These are phyloP conservation scores for Lasiommata megera DNA, from an alignment of 2,888 invertebrate species.

Conservation along the genomic window DNA sequence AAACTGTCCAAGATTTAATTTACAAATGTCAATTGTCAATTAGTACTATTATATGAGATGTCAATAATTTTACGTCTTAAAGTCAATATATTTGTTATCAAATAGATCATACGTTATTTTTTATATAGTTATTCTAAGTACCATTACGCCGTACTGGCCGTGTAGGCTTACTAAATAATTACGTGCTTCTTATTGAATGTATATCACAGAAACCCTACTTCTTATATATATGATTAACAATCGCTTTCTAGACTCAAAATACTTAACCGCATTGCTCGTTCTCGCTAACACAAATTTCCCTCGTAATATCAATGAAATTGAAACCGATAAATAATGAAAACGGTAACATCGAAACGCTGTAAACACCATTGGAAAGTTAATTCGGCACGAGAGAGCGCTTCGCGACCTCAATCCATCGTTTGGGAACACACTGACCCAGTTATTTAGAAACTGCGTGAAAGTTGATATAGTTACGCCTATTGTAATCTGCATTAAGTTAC, in stretches of 20 bases:
- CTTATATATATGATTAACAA: neutral
- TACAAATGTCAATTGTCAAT: too few relatives aligned
- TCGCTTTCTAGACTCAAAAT: neutral
- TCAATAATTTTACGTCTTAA: too few relatives aligned
- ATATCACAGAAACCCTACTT: too few relatives aligned
- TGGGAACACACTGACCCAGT: conserved; percentile 23
- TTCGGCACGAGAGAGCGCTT: conserved; percentile 21
- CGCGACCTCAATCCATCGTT: conserved; percentile 22
- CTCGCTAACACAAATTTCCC: neutral
- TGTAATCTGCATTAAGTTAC: neutral
- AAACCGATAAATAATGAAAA: neutral
- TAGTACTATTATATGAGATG: too few relatives aligned
- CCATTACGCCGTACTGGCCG: too few relatives aligned
- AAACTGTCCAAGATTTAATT: too few relatives aligned
- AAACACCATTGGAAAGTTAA: conserved; percentile 6
- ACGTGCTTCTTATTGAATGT: too few relatives aligned
- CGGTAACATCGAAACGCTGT: neutral
- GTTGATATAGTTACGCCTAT: neutral
- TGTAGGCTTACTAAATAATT: too few relatives aligned
- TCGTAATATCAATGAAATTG: neutral
- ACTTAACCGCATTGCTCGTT: neutral
- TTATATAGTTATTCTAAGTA: too few relatives aligned
- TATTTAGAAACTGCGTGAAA: conserved; percentile 17
- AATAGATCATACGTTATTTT: too few relatives aligned
- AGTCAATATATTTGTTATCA: too few relatives aligned